Percentiles rank a stretch among this genome's conserved stretches.
Evolutionary conservation across 2,113 vertebrate species (phyloP).

Genomic region (Boulengeromyrus knoepffleri): DNA sequence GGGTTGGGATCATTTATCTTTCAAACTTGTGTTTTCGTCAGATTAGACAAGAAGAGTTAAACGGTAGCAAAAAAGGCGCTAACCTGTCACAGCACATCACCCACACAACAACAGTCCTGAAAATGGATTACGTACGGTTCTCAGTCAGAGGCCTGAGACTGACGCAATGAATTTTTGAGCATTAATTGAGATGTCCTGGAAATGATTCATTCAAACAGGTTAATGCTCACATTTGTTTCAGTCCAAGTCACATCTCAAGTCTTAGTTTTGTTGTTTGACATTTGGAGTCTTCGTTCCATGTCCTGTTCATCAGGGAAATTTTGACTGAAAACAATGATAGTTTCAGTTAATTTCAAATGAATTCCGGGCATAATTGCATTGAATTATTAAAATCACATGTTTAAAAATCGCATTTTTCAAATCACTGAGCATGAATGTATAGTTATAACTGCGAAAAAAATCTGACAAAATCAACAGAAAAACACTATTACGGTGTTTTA

Average conservation of each 20-base stretch:
- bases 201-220: neutral
- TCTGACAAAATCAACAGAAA: neutral
- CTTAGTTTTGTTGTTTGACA: neutral
- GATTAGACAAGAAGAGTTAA: neutral
- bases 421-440: neutral
- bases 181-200: neutral
- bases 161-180: neutral
- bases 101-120: neutral
- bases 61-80: neutral
- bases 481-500: neutral
- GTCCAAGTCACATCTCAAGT: neutral
- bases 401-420: neutral
- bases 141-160: neutral
- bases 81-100: neutral
- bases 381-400: conserved; percentile 13
- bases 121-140: neutral
- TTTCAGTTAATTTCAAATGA: neutral
- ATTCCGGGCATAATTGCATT: neutral
- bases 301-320: neutral
- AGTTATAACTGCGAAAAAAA: neutral
- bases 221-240: neutral
- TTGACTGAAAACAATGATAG: neutral
- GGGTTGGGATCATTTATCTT: neutral
- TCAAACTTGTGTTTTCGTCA: neutral
- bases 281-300: neutral